Percentiles rank a stretch among this genome's conserved stretches.
These are phyloP conservation scores for Eumaeus atala DNA, from an alignment of 1,140 invertebrate genomes.

Conservation along the genomic window DNA sequence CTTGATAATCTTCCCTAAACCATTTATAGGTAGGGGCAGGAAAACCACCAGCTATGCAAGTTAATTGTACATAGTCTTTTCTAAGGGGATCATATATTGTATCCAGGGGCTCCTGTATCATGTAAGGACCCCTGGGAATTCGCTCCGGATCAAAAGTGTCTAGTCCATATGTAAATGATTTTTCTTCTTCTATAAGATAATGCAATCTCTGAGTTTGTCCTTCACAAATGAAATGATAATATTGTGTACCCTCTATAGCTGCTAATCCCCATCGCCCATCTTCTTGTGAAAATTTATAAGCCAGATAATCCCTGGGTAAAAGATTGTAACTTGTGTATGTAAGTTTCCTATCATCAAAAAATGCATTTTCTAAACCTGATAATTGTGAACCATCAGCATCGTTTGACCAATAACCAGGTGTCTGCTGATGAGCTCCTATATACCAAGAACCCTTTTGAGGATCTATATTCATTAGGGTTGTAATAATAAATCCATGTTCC, in stretches of 20 bases:
- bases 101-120: constrained; percentile 88
- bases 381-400: constrained; percentile 86
- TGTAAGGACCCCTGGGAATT: constrained; percentile 90
- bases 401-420: constrained; percentile 87
- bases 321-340: constrained; percentile 70
- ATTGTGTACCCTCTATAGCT: constrained; percentile 84
- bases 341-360: constrained; percentile 76
- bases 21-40: constrained; percentile 93
- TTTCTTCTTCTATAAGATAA: constrained; percentile 83
- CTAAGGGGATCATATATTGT: constrained; percentile 89
- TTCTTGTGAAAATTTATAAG: constrained; percentile 81
- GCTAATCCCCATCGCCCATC: constrained; percentile 89
- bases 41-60: constrained; percentile 91
- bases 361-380: constrained; percentile 86
- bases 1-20: constrained; percentile 91
- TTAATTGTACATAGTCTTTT: constrained; percentile 84
- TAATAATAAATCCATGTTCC: constrained; percentile 89
- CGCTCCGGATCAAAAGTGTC: constrained; percentile 82
- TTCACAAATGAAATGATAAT: constrained; percentile 92
- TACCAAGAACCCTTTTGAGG: constrained; percentile 92
- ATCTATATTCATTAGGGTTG: constrained; percentile 85
- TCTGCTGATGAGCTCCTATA: constrained; percentile 83
- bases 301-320: constrained; percentile 73
- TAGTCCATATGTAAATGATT: constrained; percentile 89
- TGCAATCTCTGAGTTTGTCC: constrained; percentile 80